Evolutionary conservation across 2,888 invertebrate genomes (phyloP), one percentile per base, ranked within the genome.

Genomic region (Cerastis rubricosa): DNA sequence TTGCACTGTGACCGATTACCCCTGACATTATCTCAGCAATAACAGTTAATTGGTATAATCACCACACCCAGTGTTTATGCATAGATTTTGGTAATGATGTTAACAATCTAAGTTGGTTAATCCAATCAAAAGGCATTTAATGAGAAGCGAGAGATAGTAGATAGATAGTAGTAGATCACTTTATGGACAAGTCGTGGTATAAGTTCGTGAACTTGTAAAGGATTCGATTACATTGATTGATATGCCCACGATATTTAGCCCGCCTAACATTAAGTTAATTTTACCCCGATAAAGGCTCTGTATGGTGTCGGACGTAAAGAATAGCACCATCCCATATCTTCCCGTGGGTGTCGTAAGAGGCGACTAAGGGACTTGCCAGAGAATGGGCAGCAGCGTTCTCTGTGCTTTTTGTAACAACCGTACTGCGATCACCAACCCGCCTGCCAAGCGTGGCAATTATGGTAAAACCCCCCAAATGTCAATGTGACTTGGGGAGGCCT

Each of bases 21-120:
- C 74, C 76, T 81, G 85, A 85, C 80, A 83, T 83, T 83, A 74
- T 72, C 5, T 59, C 63, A 75, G 72, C 68, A 59, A 71, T 70
- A 54, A 63, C 14, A 74, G 17, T 78, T 76, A 81, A 86, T 85
- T 78, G 81, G 67, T 74, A 74, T 78, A 78, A 78, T 85, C 61
- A 71, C 64, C 78, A 63, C 84, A 83, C 76, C 74, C 81, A 63
- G 64, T 74, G n/a, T 69, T 69, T 71, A 59, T 74, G 64, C 57
- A 79, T 84, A 75, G 11, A 68, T 78, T 75, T 76, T 43, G 73
- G 40, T 78, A 71, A 74, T 51, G 72, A 73, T 67, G 74, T 64
- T 74, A 84, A 74, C 72, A 74, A 83, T 76, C 65, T 71, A 6
- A 64, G 64, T 81, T 76, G 45, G 75, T 71, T 54, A 69, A 78